These are phyloP conservation scores for Thunnus thynnus DNA, from an alignment of 2,113 vertebrate species.

Conservation along the genomic window DNA sequence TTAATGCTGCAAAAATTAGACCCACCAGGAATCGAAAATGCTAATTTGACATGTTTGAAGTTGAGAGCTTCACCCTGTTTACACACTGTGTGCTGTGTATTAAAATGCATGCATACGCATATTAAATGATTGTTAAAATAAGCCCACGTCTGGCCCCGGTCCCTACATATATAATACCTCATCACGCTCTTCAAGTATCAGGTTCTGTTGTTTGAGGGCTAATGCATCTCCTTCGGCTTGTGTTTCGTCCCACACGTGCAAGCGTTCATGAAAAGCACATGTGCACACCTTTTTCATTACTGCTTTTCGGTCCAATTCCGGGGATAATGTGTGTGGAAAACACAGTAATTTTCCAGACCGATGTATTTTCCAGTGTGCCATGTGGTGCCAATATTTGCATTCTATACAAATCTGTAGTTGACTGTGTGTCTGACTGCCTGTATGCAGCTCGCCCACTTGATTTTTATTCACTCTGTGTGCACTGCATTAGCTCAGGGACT, in stretches of 20 bases:
- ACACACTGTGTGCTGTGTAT: conserved; percentile 24
- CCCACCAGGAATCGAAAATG: conserved; percentile 30
- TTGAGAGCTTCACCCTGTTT: conserved; percentile 31
- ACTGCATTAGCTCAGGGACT: conserved; percentile 63
- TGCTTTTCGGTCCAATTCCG: conserved; percentile 44
- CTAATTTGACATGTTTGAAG: conserved; percentile 36
- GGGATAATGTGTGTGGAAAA: conserved; percentile 63
- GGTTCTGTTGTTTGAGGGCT: conserved; percentile 61
- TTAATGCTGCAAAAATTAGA: conserved; percentile 20
- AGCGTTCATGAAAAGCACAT: conserved; percentile 63
- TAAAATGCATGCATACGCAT: conserved; percentile 52
- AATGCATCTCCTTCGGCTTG: conserved; percentile 52
- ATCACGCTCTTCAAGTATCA: conserved; percentile 48
- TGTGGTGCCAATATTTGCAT: conserved; percentile 74
- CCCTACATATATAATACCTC: conserved; percentile 46
- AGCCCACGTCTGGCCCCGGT: conserved; percentile 52
- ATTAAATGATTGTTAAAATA: conserved; percentile 79
- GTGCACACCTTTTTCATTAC: conserved; percentile 76
- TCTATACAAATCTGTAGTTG: conserved; percentile 56
- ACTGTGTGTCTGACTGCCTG: conserved; percentile 49
- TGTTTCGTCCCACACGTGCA: conserved; percentile 47
- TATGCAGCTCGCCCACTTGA: conserved; percentile 50
- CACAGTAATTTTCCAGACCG: conserved; percentile 70
- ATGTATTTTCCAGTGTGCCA: conserved; percentile 76
- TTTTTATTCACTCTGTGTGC: conserved; percentile 62